These are phyloP conservation scores for Ascaphus truei DNA, from an alignment of 2,113 vertebrate genomes.

Conservation along the genomic window DNA sequence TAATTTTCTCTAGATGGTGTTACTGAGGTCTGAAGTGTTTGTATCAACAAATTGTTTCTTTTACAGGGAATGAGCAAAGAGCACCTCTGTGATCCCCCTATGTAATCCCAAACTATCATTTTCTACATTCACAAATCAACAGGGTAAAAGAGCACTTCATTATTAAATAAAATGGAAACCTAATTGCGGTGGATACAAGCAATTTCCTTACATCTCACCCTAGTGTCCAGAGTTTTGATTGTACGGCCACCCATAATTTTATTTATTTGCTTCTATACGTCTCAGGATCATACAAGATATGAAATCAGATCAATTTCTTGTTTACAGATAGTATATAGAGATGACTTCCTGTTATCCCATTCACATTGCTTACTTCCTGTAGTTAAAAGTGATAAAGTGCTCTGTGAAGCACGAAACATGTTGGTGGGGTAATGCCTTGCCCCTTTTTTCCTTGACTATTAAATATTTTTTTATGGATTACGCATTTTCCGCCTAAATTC, in stretches of 20 bases:
- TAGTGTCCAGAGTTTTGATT: neutral
- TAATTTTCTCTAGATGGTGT: constrained; percentile 44
- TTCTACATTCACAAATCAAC: neutral
- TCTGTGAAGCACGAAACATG: too few species aligned
- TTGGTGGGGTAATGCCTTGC: too few species aligned
- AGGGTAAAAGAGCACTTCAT: neutral
- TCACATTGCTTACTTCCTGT: neutral
- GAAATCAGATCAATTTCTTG: constrained; percentile 1
- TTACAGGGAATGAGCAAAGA: constrained; percentile 31
- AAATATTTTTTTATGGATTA: too few species aligned
- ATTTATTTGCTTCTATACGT: neutral
- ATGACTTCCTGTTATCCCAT: neutral
- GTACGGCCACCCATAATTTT: neutral
- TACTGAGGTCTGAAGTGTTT: constrained; percentile 37
- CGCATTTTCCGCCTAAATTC: too few species aligned
- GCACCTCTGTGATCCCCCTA: neutral
- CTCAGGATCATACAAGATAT: neutral
- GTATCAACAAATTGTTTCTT: constrained; percentile 41
- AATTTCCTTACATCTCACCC: neutral
- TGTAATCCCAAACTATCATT: constrained; percentile 4
- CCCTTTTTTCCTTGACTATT: too few species aligned
- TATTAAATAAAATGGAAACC: constrained; percentile 19
- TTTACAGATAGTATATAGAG: neutral
- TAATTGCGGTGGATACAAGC: constrained; percentile 23
- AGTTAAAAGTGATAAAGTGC: too few species aligned